Evolutionary conservation across 2,888 invertebrate species (phyloP).

Genomic region (Andrena bucephala): DNA sequence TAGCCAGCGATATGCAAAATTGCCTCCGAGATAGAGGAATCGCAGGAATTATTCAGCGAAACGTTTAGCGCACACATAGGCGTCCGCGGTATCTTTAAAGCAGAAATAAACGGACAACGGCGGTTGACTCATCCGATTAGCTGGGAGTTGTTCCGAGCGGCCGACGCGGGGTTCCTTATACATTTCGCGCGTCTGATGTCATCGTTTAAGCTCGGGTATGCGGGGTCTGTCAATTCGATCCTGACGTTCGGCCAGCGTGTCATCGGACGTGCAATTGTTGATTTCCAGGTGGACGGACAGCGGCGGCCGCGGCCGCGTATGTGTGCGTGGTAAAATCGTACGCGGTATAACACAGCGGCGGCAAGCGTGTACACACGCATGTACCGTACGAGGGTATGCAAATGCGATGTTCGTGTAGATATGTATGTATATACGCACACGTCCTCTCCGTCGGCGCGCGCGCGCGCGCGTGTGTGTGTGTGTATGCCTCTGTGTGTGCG

Average conservation of each 20-base stretch:
- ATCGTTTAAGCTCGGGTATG: conserved; percentile 35
- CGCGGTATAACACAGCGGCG: neutral
- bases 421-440: conserved; percentile 2
- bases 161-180: neutral
- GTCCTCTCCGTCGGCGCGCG: no score
- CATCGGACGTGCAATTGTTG: conserved; percentile 74
- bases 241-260: conserved; percentile 71
- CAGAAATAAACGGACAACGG: conserved; percentile 20
- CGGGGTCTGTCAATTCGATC: conserved; percentile 15
- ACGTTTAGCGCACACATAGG: neutral
- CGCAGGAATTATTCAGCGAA: neutral
- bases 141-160: neutral
- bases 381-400: neutral
- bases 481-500: no score
- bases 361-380: neutral
- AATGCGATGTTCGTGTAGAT: neutral
- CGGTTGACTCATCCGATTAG: conserved; percentile 45
- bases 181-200: conserved; percentile 53
- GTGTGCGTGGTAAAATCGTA: conserved; percentile 2
- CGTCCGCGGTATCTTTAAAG: neutral
- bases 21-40: neutral
- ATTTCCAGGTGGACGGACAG: conserved; percentile 30
- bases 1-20: no score
- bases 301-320: neutral
- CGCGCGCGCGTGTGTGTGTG: no score